Evolutionary conservation across 1,140 invertebrate genomes (phyloP).

Genomic region (Cydia strobilella): DNA sequence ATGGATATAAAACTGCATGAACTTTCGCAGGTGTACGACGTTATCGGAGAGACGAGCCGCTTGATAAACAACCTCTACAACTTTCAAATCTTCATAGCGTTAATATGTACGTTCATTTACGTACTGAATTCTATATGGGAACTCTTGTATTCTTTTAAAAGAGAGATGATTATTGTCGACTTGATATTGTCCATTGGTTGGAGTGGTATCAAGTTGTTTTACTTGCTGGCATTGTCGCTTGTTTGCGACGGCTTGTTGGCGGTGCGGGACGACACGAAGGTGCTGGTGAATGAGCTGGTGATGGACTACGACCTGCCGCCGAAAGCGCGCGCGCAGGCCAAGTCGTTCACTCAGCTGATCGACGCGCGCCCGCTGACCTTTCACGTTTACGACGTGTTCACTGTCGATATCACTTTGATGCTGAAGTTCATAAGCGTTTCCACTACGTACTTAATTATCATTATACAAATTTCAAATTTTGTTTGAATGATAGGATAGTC

Average conservation of each 20-base stretch:
- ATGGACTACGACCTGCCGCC: slow-evolving; percentile 58
- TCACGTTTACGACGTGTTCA: slow-evolving; percentile 55
- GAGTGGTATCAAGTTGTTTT: neutral
- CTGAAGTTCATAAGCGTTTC: slow-evolving; percentile 59
- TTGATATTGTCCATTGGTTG: neutral
- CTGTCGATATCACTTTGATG: slow-evolving; percentile 57
- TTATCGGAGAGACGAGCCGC: neutral
- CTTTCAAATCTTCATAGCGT: neutral
- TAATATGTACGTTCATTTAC: neutral
- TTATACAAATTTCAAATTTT: slow-evolving; percentile 60
- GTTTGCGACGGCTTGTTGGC: slow-evolving; percentile 51
- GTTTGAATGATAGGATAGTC: slow-evolving; percentile 32
- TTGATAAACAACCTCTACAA: neutral
- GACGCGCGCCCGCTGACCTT: slow-evolving; percentile 55
- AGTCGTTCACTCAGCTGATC: slow-evolving; percentile 60
- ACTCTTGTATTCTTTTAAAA: neutral
- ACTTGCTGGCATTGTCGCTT: slow-evolving; percentile 30
- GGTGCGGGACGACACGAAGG: slow-evolving; percentile 47
- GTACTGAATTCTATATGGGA: neutral
- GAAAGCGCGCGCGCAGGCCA: slow-evolving; percentile 55
- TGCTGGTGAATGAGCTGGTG: slow-evolving; percentile 58
- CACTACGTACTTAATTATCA: slow-evolving; percentile 61
- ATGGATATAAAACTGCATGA: neutral
- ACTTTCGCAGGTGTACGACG: neutral
- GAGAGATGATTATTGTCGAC: neutral